Conservation (phyloP, 2,888 invertebrate species). For the Agapetus fuscipes region DNA sequence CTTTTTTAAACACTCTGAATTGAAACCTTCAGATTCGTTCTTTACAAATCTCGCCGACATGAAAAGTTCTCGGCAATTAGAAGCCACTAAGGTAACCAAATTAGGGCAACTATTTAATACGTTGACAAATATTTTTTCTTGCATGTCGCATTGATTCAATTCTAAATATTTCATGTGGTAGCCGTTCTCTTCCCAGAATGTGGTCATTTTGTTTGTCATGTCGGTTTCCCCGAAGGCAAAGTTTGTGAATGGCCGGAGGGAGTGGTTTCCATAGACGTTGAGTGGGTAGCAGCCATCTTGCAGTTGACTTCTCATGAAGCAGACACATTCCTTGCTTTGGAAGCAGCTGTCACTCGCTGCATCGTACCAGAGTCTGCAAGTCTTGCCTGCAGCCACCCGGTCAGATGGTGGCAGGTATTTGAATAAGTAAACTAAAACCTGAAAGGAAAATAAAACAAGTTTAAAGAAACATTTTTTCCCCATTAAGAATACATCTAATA, state of each 20-base stretch:
- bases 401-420: conserved; percentile 55
- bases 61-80: conserved; percentile 58
- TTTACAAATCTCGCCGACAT: conserved; percentile 64
- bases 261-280: conserved; percentile 35
- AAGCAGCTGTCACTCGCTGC: conserved; percentile 55
- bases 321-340: conserved; percentile 41
- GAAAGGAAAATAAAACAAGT: conserved; percentile 27
- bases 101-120: conserved; percentile 48
- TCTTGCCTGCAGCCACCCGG: conserved; percentile 53
- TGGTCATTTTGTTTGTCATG: conserved; percentile 38
- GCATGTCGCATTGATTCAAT: conserved; percentile 51
- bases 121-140: conserved; percentile 51
- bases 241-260: conserved; percentile 36
- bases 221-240: conserved; percentile 47
- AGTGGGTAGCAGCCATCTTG: conserved; percentile 34
- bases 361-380: conserved; percentile 56
- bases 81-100: conserved; percentile 49
- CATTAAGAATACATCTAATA: too few relatives aligned
- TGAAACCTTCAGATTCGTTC: conserved; percentile 44
- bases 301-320: conserved; percentile 37
- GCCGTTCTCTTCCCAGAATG: conserved; percentile 51
- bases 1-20: conserved; percentile 38
- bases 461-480: too few relatives aligned
- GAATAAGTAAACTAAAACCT: conserved; percentile 56
- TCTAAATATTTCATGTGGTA: conserved; percentile 44